phyloP scores from a whole-genome alignment of 30 jellyfish, hydroid and myxozoan species.

The Cassiopea andromeda region DNA sequence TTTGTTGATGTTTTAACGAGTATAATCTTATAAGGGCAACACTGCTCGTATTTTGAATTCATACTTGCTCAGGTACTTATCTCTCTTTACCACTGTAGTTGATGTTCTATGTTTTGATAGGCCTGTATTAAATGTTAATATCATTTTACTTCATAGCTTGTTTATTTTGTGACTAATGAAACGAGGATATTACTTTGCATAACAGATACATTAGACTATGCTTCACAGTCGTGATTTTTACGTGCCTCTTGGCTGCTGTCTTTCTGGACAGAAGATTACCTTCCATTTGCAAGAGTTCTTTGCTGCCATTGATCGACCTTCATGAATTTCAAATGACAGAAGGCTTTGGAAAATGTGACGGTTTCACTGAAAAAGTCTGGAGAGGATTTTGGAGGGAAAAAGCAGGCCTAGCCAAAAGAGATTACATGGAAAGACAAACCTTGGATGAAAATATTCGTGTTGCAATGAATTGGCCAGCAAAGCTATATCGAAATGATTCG shows the following conservation, averaged over 20 bases:
- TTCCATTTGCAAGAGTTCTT: too few species aligned
- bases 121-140: too few species aligned
- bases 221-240: neutral
- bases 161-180: too few species aligned
- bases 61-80: too few species aligned
- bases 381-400: conserved; percentile 72
- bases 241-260: neutral
- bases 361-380: conserved; percentile 39
- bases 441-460: conserved; percentile 71
- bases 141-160: too few species aligned
- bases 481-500: conserved; percentile 74
- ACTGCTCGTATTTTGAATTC: too few species aligned
- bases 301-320: neutral
- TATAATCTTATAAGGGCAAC: too few species aligned
- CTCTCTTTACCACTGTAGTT: too few species aligned
- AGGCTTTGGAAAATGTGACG: conserved; percentile 12
- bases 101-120: too few species aligned
- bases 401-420: conserved; percentile 44
- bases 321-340: neutral
- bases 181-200: neutral
- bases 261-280: too few species aligned
- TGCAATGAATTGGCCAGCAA: conserved; percentile 81
- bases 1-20: too few species aligned
- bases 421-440: conserved; percentile 19
- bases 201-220: neutral